Evolutionary conservation across 2,888 invertebrate species (phyloP), one percentile per base, ranked within the genome.

Genomic region (Stenolophus ochropezus): DNA sequence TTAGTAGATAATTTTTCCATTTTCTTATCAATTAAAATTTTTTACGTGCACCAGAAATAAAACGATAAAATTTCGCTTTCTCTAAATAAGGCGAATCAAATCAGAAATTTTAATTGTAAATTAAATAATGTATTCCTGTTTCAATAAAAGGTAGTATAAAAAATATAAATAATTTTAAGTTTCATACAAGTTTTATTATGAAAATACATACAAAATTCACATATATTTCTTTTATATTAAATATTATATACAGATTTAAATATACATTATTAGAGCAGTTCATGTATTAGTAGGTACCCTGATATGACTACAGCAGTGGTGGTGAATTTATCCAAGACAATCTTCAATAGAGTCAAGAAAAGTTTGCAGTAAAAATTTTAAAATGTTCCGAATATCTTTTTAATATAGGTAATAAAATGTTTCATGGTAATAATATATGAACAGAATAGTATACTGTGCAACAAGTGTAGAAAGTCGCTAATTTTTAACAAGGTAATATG

Each of bases 101-200:
- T 3, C 8, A 42, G 33, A 11, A 8, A 4, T 42, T 42, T 42
- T 3, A 33, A n/a, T n/a, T n/a, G n/a, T n/a, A n/a, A n/a, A n/a
- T n/a, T n/a, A n/a, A n/a, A n/a, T n/a, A n/a, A n/a, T n/a, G n/a
- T n/a, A n/a, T n/a, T n/a, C n/a, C n/a, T n/a, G n/a, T n/a, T n/a
- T n/a, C n/a, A n/a, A n/a, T n/a, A n/a, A n/a, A n/a, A n/a, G n/a
- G n/a, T n/a, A n/a, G n/a, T n/a, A n/a, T n/a, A n/a, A 42, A n/a
- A 42, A 49, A 14, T 49, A 49, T 2, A 14, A 18, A 27, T 14
- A 65, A 25, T 14, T 65, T 33, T 20, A 69, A 69, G 33, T 16
- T 61, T 69, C 33, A 69, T 69, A 69, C 33, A 27, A 69, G 11
- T 69, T 69, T 69, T 69, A 69, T 69, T 69, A 69, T 69, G 65